Evolutionary conservation across 2,113 vertebrate species (phyloP), one percentile per base, ranked within the genome.

Genomic region (Silurus meridionalis): DNA sequence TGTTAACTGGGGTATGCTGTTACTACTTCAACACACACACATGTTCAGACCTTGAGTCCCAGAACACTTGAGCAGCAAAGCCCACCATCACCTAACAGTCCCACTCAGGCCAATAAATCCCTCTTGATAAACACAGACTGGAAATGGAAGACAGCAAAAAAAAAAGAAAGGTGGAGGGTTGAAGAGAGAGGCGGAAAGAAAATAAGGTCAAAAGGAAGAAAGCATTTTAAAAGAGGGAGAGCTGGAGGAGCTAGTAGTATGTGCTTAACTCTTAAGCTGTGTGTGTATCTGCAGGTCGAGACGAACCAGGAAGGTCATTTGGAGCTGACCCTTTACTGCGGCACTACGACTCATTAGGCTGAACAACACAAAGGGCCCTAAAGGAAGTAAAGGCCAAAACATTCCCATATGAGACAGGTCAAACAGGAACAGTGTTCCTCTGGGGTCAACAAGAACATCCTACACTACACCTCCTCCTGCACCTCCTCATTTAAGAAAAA

Each of bases 331-430:
- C 96, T 96, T 97, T 97, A 92, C 95, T 92, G 95, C 95, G 96
- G 96, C 93, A 97, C 93, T 96, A 97, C 96, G 96, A 97, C 94
- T 97, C 97, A 97, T 97, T 97, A 96, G 96, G 96, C 94, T 94
- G 94, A 94, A 93, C 93, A 95, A 90, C 92, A 91, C 92, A 0
- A 87, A 94, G 93, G 92, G 92, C 86, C 88, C 90, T 91, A 80
- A 88, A 95, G 96, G 96, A 96, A 93, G 95, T 89, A 94, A 89
- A 88, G 80, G 80, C 91, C 92, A 92, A 95, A 97, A 98, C 74
- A 98, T 98, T 95, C 95, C 96, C 98, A 99, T 96, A 98, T 99
- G 97, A 95, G 92, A 84, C 85, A 91, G 93, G 91, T 95, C 96
- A 96, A 94, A 88, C 96, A 97, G 97, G 97, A 98, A 97, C 37